phyloP scores from a whole-genome alignment of 1,140 invertebrate genomes.

The Hirudo medicinalis region DNA sequence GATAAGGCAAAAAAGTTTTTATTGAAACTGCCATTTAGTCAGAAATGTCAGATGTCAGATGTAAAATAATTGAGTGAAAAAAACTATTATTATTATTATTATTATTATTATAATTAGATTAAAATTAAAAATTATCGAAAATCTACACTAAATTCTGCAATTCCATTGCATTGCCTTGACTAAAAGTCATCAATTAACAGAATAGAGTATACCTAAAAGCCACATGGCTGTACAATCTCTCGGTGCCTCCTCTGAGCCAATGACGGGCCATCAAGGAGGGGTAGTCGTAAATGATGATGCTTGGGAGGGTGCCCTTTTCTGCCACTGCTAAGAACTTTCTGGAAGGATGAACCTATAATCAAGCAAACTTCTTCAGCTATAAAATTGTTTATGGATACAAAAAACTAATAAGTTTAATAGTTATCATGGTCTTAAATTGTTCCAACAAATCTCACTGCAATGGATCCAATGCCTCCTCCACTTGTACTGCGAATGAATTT shows the following conservation, averaged over 20 bases:
- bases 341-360: conserved; percentile 47
- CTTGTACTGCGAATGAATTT: conserved; percentile 56
- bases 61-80: too few species aligned
- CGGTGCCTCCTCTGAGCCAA: conserved; percentile 59
- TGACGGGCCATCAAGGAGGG: conserved; percentile 58
- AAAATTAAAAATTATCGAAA: too few species aligned
- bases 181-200: neutral
- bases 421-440: neutral
- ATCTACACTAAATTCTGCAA: neutral
- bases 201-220: conserved; percentile 54
- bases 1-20: too few species aligned
- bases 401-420: neutral
- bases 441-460: conserved; percentile 49
- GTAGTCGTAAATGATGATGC: conserved; percentile 69
- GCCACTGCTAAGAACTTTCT: conserved; percentile 63
- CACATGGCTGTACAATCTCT: conserved; percentile 55
- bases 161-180: neutral
- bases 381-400: too few species aligned
- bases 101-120: too few species aligned
- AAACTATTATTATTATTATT: too few species aligned
- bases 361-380: neutral
- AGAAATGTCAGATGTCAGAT: too few species aligned
- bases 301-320: conserved; percentile 53
- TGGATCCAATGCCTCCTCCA: conserved; percentile 63
- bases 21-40: too few species aligned